phyloP scores from a whole-genome alignment of 2,888 invertebrate species.

The Nomada flava region DNA sequence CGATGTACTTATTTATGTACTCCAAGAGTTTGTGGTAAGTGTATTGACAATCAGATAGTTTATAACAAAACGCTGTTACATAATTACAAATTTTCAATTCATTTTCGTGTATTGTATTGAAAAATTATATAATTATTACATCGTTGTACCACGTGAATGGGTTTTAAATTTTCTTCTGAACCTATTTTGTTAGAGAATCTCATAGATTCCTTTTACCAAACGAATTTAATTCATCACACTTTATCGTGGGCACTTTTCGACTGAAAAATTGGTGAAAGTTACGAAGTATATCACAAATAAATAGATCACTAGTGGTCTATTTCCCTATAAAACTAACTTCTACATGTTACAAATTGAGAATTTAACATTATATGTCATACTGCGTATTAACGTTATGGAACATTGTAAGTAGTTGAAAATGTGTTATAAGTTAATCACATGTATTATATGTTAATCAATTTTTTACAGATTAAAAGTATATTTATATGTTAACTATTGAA shows the following conservation, averaged over 20 bases:
- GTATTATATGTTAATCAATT: not conserved
- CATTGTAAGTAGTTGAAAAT: not conserved
- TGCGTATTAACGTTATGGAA: not conserved
- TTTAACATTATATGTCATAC: no score
- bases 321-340: not conserved
- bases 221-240: no score
- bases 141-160: not conserved
- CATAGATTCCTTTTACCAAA: no score
- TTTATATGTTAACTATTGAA: constrained; percentile 15
- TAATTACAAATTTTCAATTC: not conserved
- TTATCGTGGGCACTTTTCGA: no score
- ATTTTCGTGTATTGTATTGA: not conserved
- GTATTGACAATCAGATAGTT: constrained; percentile 1
- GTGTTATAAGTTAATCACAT: not conserved
- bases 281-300: no score
- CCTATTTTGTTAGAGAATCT: no score
- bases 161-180: no score
- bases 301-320: no score
- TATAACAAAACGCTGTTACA: not conserved
- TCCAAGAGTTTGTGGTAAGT: constrained; percentile 88
- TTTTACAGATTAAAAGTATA: not conserved
- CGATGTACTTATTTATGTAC: constrained; percentile 87
- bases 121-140: not conserved
- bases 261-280: no score
- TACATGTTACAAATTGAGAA: not conserved